phyloP scores from a whole-genome alignment of 2,113 vertebrate species.

The Prietella phreatophila region DNA sequence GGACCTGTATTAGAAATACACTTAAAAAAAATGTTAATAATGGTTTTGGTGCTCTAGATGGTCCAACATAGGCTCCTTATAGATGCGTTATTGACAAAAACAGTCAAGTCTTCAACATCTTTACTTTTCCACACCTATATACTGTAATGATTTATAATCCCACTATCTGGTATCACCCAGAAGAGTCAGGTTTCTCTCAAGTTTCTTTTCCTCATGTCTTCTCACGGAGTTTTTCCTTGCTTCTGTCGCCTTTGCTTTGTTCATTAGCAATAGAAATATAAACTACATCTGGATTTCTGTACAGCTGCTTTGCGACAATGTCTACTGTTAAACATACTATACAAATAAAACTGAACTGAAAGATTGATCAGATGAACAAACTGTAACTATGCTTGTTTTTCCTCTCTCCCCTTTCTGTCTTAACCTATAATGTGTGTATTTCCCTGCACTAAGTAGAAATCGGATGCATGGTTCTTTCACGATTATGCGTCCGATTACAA shows the following conservation, averaged over 20 bases:
- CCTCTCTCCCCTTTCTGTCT: background rate
- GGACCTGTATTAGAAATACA: background rate
- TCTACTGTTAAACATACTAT: background rate
- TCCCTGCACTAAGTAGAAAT: background rate
- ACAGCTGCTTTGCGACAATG: background rate
- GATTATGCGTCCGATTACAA: conserved; percentile 20
- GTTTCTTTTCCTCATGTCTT: background rate
- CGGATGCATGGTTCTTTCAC: background rate
- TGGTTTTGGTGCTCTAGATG: background rate
- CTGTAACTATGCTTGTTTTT: background rate
- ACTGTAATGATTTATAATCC: background rate
- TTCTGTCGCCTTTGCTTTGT: background rate
- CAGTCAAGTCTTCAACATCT: background rate
- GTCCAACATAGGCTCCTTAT: background rate
- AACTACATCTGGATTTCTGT: conserved; percentile 4
- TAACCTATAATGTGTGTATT: background rate
- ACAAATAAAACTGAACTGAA: background rate
- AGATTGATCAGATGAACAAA: background rate
- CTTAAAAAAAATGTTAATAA: background rate
- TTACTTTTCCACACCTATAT: background rate
- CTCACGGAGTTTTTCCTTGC: background rate
- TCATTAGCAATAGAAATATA: background rate
- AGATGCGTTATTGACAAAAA: background rate
- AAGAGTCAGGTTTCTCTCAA: background rate
- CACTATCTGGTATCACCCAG: background rate